Evolutionary conservation across 1,140 invertebrate genomes (phyloP).

Genomic region (Anthonomus grandis): DNA sequence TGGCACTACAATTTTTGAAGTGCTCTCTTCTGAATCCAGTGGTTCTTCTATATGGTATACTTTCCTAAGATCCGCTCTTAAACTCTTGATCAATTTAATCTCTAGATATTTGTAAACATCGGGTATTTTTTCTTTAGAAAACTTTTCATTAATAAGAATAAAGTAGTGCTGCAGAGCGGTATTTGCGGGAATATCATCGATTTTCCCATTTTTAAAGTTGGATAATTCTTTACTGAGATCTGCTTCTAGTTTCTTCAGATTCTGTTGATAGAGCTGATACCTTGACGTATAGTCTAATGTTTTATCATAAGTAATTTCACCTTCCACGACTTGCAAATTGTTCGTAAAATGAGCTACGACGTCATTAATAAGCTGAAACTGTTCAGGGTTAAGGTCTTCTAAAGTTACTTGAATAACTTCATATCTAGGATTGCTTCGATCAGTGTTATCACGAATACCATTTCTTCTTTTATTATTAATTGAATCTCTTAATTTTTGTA

Average conservation of each 20-base stretch:
- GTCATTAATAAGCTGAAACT: slow-evolving; percentile 4
- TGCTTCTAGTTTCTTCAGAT: slow-evolving; percentile 8
- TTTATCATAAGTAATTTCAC: not conserved
- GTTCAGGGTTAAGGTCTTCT: slow-evolving; percentile 15
- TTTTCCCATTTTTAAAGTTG: slow-evolving; percentile 1
- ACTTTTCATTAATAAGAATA: slow-evolving; percentile 3
- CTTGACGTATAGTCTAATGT: slow-evolving; percentile 4
- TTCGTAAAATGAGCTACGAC: slow-evolving; percentile 9
- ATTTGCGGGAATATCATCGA: not conserved
- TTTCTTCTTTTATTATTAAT: not conserved
- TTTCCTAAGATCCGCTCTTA: not conserved
- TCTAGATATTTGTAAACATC: slow-evolving; percentile 14
- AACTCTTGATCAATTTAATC: slow-evolving; percentile 11
- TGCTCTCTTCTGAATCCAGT: too few relatives aligned
- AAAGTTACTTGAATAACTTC: slow-evolving; percentile 13
- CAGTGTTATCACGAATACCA: too few relatives aligned
- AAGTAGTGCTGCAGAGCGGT: slow-evolving; percentile 1
- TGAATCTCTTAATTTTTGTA: not conserved
- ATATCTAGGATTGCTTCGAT: too few relatives aligned
- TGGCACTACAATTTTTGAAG: too few relatives aligned
- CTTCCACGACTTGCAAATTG: slow-evolving; percentile 1
- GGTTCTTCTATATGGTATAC: not conserved
- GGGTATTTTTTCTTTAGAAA: not conserved
- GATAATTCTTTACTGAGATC: slow-evolving; percentile 8
- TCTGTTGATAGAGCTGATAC: slow-evolving; percentile 5